phyloP scores from a whole-genome alignment of 2,888 invertebrate species.

The Trisateles emortualis region DNA sequence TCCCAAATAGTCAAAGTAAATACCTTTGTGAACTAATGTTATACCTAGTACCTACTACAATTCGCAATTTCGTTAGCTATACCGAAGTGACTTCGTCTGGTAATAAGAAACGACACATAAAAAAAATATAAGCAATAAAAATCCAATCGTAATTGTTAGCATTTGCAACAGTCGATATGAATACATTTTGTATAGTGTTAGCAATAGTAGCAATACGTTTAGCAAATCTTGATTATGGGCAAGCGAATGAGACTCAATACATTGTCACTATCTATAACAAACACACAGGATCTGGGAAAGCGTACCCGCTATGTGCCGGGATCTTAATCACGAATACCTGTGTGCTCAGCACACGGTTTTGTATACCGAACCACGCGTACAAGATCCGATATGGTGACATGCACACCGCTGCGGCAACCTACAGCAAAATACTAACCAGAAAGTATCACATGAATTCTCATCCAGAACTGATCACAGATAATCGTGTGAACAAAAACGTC shows the following conservation, averaged over 20 bases:
- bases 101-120: neutral
- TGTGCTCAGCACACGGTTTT: neutral
- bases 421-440: neutral
- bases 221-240: neutral
- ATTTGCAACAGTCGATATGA: slow-evolving; percentile 20
- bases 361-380: neutral
- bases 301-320: neutral
- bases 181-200: slow-evolving; percentile 16
- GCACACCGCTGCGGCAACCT: neutral
- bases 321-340: neutral
- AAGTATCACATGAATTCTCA: neutral
- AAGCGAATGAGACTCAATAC: neutral
- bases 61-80: neutral
- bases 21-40: too few relatives aligned
- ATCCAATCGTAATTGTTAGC: slow-evolving; percentile 25
- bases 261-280: slow-evolving; percentile 3
- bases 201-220: slow-evolving; percentile 1
- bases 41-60: neutral
- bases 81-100: neutral
- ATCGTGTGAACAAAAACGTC: neutral
- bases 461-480: neutral
- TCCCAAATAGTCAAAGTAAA: too few relatives aligned
- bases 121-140: slow-evolving; percentile 23
- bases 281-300: neutral
- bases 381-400: neutral